A percentile compares a stretch with the other conserved stretches of the same genome.
These are phyloP conservation scores for Amiota minor DNA, from an alignment of 2,888 invertebrate genomes.

Conservation along the genomic window DNA sequence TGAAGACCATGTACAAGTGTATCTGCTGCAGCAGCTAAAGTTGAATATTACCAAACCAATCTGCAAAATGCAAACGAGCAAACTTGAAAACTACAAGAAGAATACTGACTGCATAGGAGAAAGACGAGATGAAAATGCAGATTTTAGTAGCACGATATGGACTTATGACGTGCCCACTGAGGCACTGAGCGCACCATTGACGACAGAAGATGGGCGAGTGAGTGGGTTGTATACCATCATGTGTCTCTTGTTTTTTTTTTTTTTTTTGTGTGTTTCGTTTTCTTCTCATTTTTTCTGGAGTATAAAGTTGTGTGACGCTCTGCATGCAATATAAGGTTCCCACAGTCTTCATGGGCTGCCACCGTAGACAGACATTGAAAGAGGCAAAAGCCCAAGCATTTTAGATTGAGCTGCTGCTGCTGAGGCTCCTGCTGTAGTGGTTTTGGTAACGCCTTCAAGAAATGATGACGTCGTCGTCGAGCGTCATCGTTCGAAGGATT, in stretches of 20 bases:
- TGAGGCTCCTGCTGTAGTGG: conserved; percentile 54
- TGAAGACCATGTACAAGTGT: background rate
- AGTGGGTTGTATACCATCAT: too few species aligned
- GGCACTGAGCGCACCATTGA: background rate
- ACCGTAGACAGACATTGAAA: conserved; percentile 24
- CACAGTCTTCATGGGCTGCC: conserved; percentile 49
- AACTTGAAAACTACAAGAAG: background rate
- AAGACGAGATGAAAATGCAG: conserved; percentile 55
- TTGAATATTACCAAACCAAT: conserved; percentile 19
- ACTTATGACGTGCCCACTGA: conserved; percentile 24
- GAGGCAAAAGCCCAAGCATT: background rate
- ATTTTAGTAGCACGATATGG: conserved; percentile 63
- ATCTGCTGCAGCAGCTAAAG: conserved; percentile 34
- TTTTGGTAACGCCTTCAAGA: conserved; percentile 64
- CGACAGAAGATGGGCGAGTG: conserved; percentile 1
- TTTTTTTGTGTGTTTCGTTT: too few species aligned
- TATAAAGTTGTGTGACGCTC: conserved; percentile 48
- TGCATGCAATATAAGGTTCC: conserved; percentile 64
- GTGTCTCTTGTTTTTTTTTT: background rate
- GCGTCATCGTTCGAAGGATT: conserved; percentile 47
- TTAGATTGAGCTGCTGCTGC: conserved; percentile 30
- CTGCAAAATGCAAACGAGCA: conserved; percentile 61
- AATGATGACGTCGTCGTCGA: conserved; percentile 54
- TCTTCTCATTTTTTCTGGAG: too few species aligned
- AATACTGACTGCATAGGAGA: background rate